phyloP scores from a whole-genome alignment of 2,797 vertebrate species.

The Lutjanus campechanus region DNA sequence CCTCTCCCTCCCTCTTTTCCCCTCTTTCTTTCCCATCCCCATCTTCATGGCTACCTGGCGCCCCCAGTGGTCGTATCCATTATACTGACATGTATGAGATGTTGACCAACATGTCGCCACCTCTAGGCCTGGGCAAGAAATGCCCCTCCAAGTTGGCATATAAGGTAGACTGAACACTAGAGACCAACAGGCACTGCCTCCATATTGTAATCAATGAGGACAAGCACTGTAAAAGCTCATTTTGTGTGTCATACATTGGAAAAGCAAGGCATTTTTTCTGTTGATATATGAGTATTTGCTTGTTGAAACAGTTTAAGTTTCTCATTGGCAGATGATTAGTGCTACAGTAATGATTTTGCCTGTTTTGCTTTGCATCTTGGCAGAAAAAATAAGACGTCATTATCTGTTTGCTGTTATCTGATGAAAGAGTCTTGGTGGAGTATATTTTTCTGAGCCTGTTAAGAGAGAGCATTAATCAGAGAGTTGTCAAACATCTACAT shows the following conservation, averaged over 20 bases:
- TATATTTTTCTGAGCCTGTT: slow-evolving; percentile 31
- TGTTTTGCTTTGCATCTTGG: slow-evolving; percentile 78
- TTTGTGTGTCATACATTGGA: slow-evolving; percentile 66
- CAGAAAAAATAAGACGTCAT: slow-evolving; percentile 44
- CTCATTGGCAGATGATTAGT: slow-evolving; percentile 30
- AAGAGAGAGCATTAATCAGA: not conserved
- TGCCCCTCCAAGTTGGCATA: slow-evolving; percentile 99
- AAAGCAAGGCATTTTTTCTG: slow-evolving; percentile 52
- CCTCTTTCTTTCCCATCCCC: slow-evolving; percentile 64
- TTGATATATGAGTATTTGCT: slow-evolving; percentile 59
- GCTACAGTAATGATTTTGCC: slow-evolving; percentile 62
- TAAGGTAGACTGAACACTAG: slow-evolving; percentile 90
- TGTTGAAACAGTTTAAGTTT: slow-evolving; percentile 52
- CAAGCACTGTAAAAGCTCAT: slow-evolving; percentile 45
- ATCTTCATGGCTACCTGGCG: slow-evolving; percentile 81
- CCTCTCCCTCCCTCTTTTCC: slow-evolving; percentile 44
- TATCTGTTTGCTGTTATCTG: slow-evolving; percentile 56
- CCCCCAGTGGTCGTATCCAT: slow-evolving; percentile 98
- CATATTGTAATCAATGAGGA: slow-evolving; percentile 35
- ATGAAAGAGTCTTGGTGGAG: slow-evolving; percentile 34
- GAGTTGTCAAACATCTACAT: slow-evolving; percentile 65
- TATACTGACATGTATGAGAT: slow-evolving; percentile 99
- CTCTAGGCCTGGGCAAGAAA: slow-evolving; percentile 99
- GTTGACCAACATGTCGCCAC: slow-evolving; percentile 99
- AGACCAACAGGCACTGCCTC: slow-evolving; percentile 48